These are phyloP conservation scores for Deroptyus accipitrinus DNA, from an alignment of 2,113 vertebrate genomes.

Conservation along the genomic window DNA sequence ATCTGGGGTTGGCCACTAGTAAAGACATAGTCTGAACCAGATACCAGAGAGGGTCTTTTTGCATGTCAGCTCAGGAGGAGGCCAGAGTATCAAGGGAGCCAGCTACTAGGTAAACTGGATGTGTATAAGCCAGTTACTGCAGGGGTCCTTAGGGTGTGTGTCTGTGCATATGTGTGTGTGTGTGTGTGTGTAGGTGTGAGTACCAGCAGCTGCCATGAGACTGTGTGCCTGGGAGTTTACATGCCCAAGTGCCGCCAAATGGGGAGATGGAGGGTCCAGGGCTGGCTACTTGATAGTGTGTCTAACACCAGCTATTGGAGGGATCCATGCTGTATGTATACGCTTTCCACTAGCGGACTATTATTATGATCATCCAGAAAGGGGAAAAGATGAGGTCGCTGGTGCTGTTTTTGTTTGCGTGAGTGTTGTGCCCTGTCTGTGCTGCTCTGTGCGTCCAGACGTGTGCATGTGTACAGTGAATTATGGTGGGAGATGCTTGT, in stretches of 20 bases:
- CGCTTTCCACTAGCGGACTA: not conserved
- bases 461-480: fast-evolving
- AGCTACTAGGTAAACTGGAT: not conserved
- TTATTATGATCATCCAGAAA: not conserved
- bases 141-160: fast-evolving
- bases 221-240: not conserved
- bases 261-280: not conserved
- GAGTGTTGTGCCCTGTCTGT: not conserved
- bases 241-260: not conserved
- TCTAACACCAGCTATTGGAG: not conserved
- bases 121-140: not conserved
- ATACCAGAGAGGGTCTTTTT: not conserved
- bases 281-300: not conserved
- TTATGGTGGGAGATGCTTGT: fast-evolving
- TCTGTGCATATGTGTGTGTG: not conserved
- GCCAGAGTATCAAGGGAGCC: not conserved
- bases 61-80: not conserved
- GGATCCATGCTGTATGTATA: not conserved
- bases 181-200: not conserved
- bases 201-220: not conserved
- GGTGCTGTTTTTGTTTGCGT: fast-evolving
- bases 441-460: not conserved
- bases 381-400: fast-evolving
- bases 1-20: not conserved
- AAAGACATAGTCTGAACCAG: not conserved